These are phyloP conservation scores for Brachionus asplanchnoidis DNA, from an alignment of 1,140 invertebrate species.

Conservation along the genomic window DNA sequence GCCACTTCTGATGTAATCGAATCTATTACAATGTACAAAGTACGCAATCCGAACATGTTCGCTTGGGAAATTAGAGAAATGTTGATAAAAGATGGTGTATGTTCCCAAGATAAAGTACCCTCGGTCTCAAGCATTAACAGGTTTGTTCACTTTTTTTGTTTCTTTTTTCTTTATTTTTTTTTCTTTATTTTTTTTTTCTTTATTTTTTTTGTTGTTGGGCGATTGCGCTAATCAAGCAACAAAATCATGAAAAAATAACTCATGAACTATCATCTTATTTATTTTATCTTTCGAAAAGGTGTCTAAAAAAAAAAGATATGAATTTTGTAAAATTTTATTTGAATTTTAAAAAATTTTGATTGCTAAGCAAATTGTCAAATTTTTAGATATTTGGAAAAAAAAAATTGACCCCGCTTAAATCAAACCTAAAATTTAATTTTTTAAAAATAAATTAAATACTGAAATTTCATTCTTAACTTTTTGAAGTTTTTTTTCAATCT, in stretches of 20 bases:
- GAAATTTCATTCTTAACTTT: not conserved
- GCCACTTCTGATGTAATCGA: constrained; percentile 96
- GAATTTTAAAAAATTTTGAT: too few relatives aligned
- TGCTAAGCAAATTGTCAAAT: too few relatives aligned
- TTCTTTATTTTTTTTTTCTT: not conserved
- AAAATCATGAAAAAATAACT: too few relatives aligned
- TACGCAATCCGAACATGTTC: constrained; percentile 98
- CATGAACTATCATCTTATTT: too few relatives aligned
- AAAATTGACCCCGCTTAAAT: too few relatives aligned
- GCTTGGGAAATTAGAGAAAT: constrained; percentile 98
- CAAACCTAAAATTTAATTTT: too few relatives aligned
- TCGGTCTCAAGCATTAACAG: constrained; percentile 98
- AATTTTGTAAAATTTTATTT: too few relatives aligned
- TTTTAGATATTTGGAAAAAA: too few relatives aligned
- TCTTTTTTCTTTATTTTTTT: constrained; percentile 50
- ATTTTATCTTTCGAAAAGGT: too few relatives aligned
- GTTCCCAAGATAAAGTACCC: constrained; percentile 95
- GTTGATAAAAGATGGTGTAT: constrained; percentile 89
- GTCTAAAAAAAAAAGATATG: too few relatives aligned
- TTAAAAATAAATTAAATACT: too few relatives aligned
- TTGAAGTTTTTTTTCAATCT: not conserved
- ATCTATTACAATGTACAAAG: constrained; percentile 94
- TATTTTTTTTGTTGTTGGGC: not conserved
- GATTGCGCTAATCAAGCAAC: too few relatives aligned
- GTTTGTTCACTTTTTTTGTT: constrained; percentile 59